Base-by-base conservation (phyloP, 2,888 invertebrate species). In the Sinotaia quadrata region DNA sequence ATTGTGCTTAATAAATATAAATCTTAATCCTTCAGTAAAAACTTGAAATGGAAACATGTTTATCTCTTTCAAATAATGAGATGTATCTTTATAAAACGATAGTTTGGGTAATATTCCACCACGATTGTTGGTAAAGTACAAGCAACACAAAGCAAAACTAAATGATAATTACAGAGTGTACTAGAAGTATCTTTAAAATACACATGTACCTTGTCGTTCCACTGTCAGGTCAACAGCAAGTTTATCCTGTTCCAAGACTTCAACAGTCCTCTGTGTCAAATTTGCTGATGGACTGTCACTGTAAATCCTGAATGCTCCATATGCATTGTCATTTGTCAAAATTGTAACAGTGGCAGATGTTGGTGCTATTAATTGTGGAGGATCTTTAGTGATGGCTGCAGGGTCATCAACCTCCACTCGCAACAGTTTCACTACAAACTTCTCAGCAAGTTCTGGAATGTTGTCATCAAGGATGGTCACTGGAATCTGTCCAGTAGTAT, bases 191-290 rank as follows among this genome's bases (percentile, higher is more conserved):
- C 37, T 59, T 2, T 4, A 24, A 59, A 59, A 36, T 15, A n/a
- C 12, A 12, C 12, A n/a, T 59, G 54, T 60, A 87, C 87, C 87
- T 79, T 78, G 69, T 74, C 87, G 78, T 63, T 84, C 84, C 0
- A 87, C 83, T 49, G 84, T 67, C 24, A 87, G 74, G 66, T 86
- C 85, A 31, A 87, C 85, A 44, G 85, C 80, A 34, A 82, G 77
- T 34, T 82, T 75, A 29, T 76, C 76, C 65, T 75, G 78, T 68
- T 87, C 87, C 65, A 83, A 81, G 10, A 86, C 85, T n/a, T 76
- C 67, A 24, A 87, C 72, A 8, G 65, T 54, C 29, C 76, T 77
- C 31, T 81, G 82, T 41, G 66, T 73, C n/a, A 75, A 70, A 8
- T 68, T 61, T 7, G 82, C 82, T 29, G 77, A 54, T 1, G 82